Conservation (phyloP, 2,113 vertebrate species). For the Furnarius figulus region DNA sequence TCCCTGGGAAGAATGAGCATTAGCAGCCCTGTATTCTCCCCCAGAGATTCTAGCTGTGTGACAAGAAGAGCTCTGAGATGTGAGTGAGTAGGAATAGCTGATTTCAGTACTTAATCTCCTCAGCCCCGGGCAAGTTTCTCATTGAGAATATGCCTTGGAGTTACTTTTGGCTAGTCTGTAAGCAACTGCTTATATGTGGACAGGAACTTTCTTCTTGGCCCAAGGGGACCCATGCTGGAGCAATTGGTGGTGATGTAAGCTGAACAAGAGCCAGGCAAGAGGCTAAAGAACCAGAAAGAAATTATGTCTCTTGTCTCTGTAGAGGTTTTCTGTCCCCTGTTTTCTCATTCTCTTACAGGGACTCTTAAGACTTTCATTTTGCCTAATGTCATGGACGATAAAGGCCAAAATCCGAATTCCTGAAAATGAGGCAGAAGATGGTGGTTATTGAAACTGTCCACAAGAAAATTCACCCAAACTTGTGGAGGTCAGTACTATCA, state of each 20-base stretch:
- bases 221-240: background rate
- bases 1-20: background rate
- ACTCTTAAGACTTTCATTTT: background rate
- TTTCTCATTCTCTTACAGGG: background rate
- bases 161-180: constrained; percentile 6
- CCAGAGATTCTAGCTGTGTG: background rate
- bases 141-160: background rate
- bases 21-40: background rate
- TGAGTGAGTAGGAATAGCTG: background rate
- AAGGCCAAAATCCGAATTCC: background rate
- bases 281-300: background rate
- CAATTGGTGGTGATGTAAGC: background rate
- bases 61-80: background rate
- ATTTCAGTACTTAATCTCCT: constrained; percentile 23
- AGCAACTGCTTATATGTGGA: background rate
- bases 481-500: background rate
- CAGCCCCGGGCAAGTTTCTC: background rate
- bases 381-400: background rate
- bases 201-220: background rate
- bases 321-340: background rate
- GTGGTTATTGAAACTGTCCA: background rate
- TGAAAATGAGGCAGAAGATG: background rate
- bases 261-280: background rate
- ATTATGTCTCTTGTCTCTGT: background rate
- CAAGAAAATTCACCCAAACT: background rate